phyloP scores from a whole-genome alignment of 2,888 invertebrate genomes.

The Andrena dorsata region DNA sequence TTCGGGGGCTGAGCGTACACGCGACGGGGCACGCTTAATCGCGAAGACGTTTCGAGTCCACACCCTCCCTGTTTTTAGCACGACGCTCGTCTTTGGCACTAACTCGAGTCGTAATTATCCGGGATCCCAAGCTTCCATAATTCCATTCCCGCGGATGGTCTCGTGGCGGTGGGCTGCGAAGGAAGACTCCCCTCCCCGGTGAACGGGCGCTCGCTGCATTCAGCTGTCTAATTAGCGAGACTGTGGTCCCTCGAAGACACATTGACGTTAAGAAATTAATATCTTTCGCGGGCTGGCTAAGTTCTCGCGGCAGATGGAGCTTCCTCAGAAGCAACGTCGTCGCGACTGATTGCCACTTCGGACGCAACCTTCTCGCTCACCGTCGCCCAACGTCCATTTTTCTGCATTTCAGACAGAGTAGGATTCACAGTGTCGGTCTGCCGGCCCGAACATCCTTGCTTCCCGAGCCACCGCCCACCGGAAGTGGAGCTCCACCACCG shows the following conservation, averaged over 20 bases:
- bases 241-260: constrained; percentile 12
- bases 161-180: background rate
- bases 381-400: background rate
- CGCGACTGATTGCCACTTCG: background rate
- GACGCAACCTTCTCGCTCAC: too few species aligned
- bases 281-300: background rate
- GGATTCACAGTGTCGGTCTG: constrained; percentile 82
- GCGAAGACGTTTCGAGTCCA: background rate
- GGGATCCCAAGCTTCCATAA: background rate
- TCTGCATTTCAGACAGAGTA: constrained; percentile 75
- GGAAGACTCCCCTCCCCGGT: background rate
- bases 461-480: constrained; percentile 75
- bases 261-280: background rate
- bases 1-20: constrained; percentile 28
- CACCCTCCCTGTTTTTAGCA: background rate
- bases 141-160: constrained; percentile 3
- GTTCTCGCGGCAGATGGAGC: background rate
- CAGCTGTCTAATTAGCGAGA: constrained; percentile 18
- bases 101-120: constrained; percentile 18
- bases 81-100: background rate
- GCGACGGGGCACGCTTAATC: constrained; percentile 61
- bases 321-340: too few species aligned
- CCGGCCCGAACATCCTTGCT: constrained; percentile 78
- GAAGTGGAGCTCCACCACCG: constrained; percentile 76
- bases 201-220: background rate